Evolutionary conservation across 2,113 vertebrate genomes (phyloP), one percentile per base, ranked within the genome.

Genomic region (Dissostichus mawsoni): DNA sequence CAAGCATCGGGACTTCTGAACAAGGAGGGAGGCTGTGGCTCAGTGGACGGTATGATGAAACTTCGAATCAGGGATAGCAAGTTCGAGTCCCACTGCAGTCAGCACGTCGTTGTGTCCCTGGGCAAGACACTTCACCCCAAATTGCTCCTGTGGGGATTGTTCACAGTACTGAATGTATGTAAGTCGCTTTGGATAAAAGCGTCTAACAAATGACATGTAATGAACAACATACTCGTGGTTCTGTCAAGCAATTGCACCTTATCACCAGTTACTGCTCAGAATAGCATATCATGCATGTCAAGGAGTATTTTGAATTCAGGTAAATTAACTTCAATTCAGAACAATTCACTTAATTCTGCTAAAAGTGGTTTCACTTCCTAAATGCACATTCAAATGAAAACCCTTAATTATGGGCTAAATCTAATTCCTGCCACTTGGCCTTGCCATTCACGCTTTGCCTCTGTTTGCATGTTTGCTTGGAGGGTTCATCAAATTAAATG

Each of bases 141-240:
- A 20, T 20, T 20, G 20, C 20, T 20, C 20, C 20, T 20, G 20
- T 20, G 20, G 20, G 20, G 20, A 20, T 20, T 20, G 20, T 20
- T 20, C 20, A 20, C 20, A 20, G 20, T 20, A 20, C 20, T 20
- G 20, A 20, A 20, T 20, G 20, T 20, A 20, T 20, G 20, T 20
- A 20, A 20, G 20, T 20, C 20, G 20, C 20, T 20, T 20, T 20
- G 20, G 20, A 20, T 20, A 20, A 20, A 20, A 20, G 20, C 20
- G 20, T 20, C 20, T 20, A 20, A 20, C 20, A 20, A 20, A 20
- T 20, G 20, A 20, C 20, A 20, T 20, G 20, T 20, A 20, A 20
- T 20, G 20, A 20, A 57, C 45, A 69, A 69, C 45, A 56, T 23
- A n/a, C 56, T 17, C 11, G 33, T 52, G 57, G 29, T 72, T 80